Base-by-base conservation (phyloP, 2,113 vertebrate species). In the Lycaon pictus region DNA sequence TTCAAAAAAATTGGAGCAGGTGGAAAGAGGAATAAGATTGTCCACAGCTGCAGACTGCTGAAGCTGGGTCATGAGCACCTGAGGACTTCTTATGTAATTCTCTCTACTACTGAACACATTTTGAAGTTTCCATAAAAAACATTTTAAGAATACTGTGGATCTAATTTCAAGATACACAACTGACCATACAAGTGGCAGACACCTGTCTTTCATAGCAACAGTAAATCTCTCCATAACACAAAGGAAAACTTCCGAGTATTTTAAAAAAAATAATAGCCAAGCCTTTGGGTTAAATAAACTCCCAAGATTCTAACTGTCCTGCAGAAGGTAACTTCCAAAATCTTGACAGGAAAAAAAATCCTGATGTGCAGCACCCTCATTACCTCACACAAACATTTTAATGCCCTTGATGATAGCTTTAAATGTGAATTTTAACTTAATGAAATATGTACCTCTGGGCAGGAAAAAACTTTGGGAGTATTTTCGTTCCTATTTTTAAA, bases 391-490 rank as follows among this genome's bases (percentile, higher is more conserved):
- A 65, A 90, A 3, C 93, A 37, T 71, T 92, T 92, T 83, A 96
- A 94, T 20, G n/a, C 13, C 37, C 67, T 88, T 93, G 29, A 87
- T 80, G 58, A 81, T 11, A 95, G 29, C 11, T 25, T 27, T 62
- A 67, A 94, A 95, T 11, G 74, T 74, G 11, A 94, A 90, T 74
- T 97, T 90, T 77, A 95, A 97, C 35, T 92, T 94, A 77, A 83
- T 83, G 62, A 94, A 58, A 76, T 56, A 1, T 94, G 17, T 37
- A 87, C 25, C 35, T 94, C 82, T 76, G 19, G 9, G 29, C 23
- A 94, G 29, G 71, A 88, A 95, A 80, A 94, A 74, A 37, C 10
- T 90, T 77, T 12, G 48, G 1, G 74, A 91, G 32, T 83, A 48
- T 27, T 29, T 93, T 88, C 67, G 65, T 96, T 89, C 15, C 29